Evolutionary conservation across 2,797 vertebrate species (phyloP).

Genomic region (Arvicola amphibius): DNA sequence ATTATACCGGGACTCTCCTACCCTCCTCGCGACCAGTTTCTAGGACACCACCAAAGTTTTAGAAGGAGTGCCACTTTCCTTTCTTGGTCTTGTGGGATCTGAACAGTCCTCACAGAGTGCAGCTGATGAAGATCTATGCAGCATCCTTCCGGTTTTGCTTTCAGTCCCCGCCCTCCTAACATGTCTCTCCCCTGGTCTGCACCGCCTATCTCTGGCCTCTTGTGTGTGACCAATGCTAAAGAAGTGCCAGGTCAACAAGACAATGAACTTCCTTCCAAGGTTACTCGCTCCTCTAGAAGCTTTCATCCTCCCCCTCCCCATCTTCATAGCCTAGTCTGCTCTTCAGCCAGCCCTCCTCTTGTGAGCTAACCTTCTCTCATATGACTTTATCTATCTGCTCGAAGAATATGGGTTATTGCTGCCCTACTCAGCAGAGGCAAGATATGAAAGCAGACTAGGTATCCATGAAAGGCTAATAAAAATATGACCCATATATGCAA

Average conservation of each 20-base stretch:
- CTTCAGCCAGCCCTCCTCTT: slow-evolving; percentile 5
- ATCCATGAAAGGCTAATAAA: not conserved
- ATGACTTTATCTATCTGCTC: slow-evolving; percentile 21
- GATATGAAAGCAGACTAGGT: not conserved
- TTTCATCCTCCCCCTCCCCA: not conserved
- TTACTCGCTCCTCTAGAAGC: not conserved
- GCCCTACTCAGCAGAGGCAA: not conserved
- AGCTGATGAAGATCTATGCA: not conserved
- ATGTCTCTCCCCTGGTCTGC: not conserved
- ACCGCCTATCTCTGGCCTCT: not conserved
- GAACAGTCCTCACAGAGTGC: not conserved
- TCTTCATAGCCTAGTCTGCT: not conserved
- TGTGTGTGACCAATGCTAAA: not conserved
- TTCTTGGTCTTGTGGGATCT: slow-evolving; percentile 18
- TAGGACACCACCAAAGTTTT: not conserved
- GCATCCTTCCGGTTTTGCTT: not conserved
- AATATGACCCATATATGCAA: not conserved
- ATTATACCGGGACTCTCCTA: not conserved
- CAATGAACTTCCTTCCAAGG: not conserved
- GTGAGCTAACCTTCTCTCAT: slow-evolving; percentile 33
- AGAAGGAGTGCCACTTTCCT: not conserved
- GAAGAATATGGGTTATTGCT: not conserved
- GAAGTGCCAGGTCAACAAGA: not conserved
- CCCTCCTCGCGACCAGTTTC: not conserved
- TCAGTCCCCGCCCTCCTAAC: not conserved